A percentile compares a stretch with the other conserved stretches of the same genome.
These are phyloP conservation scores for Nomada flava DNA, from an alignment of 2,888 invertebrate genomes.

Conservation along the genomic window DNA sequence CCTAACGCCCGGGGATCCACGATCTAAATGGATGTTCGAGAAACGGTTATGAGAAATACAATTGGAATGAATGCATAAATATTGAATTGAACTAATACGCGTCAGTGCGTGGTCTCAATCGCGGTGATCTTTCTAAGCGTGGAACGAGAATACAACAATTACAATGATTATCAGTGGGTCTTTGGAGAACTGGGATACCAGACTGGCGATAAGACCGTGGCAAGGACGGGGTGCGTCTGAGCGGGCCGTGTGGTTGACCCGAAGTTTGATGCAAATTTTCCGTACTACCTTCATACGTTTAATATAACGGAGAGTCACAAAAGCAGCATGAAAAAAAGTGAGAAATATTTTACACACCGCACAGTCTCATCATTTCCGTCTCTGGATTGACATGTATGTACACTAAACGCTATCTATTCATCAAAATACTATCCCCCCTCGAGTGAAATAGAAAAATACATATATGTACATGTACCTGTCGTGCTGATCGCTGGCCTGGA, in stretches of 20 bases:
- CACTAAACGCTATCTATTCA: background rate
- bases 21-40: slow-evolving; percentile 60
- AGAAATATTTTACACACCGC: slow-evolving; percentile 63
- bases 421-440: background rate
- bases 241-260: slow-evolving; percentile 83
- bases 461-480: slow-evolving; percentile 82
- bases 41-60: background rate
- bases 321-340: slow-evolving; percentile 81
- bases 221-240: slow-evolving; percentile 87
- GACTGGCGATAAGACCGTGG: slow-evolving; percentile 87
- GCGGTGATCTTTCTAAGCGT: slow-evolving; percentile 45
- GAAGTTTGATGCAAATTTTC: slow-evolving; percentile 86
- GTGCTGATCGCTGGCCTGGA: slow-evolving; percentile 83
- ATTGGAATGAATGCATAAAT: background rate
- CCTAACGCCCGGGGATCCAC: slow-evolving; percentile 83
- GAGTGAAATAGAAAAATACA: background rate
- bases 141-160: slow-evolving; percentile 71
- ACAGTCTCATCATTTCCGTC: slow-evolving; percentile 17
- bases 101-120: slow-evolving; percentile 37
- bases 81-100: slow-evolving; percentile 4
- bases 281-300: slow-evolving; percentile 85
- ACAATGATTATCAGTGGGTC: slow-evolving; percentile 83
- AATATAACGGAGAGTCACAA: slow-evolving; percentile 74
- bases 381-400: slow-evolving; percentile 30
- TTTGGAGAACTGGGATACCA: slow-evolving; percentile 87